phyloP scores from a whole-genome alignment of 2,113 vertebrate genomes.

The Macaca nemestrina region DNA sequence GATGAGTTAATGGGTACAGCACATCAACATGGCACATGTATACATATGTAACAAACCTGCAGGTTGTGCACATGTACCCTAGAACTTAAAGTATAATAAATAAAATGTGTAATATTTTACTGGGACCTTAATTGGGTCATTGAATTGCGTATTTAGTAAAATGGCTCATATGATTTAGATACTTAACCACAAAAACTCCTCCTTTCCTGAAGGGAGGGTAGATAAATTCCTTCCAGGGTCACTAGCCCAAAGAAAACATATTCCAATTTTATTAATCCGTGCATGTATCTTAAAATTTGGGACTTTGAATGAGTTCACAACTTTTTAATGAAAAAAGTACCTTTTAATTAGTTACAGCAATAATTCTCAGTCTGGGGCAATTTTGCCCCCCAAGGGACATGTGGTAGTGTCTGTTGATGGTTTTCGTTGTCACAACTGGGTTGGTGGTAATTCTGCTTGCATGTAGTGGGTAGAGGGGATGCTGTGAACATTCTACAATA shows the following conservation, averaged over 20 bases:
- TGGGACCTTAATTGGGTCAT: neutral
- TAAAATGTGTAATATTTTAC: neutral
- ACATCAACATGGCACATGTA: too few species aligned
- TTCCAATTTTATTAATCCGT: constrained; percentile 7
- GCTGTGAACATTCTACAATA: neutral
- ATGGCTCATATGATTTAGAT: neutral
- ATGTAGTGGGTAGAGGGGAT: neutral
- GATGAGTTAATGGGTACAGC: too few species aligned
- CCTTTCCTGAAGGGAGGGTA: neutral
- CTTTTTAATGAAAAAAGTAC: neutral
- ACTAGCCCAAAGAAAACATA: neutral
- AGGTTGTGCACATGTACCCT: too few species aligned
- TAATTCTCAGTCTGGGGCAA: neutral
- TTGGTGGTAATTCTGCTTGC: neutral
- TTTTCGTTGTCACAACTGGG: neutral
- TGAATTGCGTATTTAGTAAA: neutral
- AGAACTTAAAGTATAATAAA: too few species aligned
- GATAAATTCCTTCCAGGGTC: neutral
- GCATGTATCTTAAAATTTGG: neutral
- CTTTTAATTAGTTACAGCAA: neutral
- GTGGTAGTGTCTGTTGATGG: neutral
- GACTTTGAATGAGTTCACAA: neutral
- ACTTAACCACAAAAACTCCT: neutral
- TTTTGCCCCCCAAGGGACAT: neutral
- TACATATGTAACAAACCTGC: too few species aligned